A percentile compares a stretch with the other conserved stretches of the same genome.
phyloP scores from a whole-genome alignment of 2,797 vertebrate species.

The Pitangus sulphuratus region DNA sequence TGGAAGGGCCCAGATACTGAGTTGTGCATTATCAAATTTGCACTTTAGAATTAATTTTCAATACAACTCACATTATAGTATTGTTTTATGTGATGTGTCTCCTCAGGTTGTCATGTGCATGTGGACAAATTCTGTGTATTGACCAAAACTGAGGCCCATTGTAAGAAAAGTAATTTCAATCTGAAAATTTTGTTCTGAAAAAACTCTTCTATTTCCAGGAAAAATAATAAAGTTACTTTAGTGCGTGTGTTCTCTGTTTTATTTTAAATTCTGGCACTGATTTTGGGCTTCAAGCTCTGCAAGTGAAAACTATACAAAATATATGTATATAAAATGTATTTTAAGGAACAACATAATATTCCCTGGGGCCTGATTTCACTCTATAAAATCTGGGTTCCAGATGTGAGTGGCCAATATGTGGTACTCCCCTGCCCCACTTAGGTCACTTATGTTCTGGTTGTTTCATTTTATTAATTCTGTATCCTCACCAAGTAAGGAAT shows the following conservation, averaged over 20 bases:
- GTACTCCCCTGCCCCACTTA: neutral
- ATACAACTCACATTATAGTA: neutral
- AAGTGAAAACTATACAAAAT: neutral
- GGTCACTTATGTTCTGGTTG: neutral
- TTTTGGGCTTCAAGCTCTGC: neutral
- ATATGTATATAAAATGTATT: neutral
- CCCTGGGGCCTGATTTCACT: neutral
- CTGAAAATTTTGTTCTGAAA: neutral
- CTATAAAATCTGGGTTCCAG: slow-evolving; percentile 23
- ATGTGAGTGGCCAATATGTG: neutral
- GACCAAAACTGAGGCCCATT: neutral
- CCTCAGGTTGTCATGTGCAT: neutral
- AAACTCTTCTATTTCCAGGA: neutral
- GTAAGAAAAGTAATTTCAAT: neutral
- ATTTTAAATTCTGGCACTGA: neutral
- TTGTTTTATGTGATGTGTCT: neutral
- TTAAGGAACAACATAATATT: neutral
- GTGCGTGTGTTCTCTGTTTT: neutral
- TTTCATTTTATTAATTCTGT: neutral
- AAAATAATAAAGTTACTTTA: neutral
- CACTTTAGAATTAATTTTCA: neutral
- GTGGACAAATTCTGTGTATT: accelerated
- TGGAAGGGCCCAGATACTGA: neutral
- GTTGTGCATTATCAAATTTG: neutral
- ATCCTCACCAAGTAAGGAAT: neutral